phyloP scores from a whole-genome alignment of 2,888 invertebrate species.

The Drosophila lutescens region DNA sequence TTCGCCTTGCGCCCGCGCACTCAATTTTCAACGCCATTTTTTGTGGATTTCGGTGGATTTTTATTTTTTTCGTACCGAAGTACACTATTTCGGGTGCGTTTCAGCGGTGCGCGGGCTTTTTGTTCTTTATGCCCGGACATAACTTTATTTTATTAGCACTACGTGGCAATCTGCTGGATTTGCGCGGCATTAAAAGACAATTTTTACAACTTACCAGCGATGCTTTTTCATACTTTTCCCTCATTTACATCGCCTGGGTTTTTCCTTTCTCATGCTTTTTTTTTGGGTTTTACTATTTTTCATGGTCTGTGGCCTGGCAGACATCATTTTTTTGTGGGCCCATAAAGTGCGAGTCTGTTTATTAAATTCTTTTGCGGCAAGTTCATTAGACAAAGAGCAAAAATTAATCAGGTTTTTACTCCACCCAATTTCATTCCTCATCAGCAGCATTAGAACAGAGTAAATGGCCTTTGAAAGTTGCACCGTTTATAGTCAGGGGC shows the following conservation, averaged over 20 bases:
- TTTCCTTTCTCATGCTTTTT: conserved; percentile 3
- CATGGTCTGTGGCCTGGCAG: conserved; percentile 49
- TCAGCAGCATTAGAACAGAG: conserved; percentile 52
- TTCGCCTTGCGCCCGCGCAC: conserved; percentile 68
- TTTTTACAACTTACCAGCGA: conserved; percentile 77
- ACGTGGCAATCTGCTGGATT: conserved; percentile 81
- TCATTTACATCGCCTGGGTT: conserved; percentile 22
- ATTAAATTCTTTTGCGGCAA: conserved; percentile 70
- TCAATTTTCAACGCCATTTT: conserved; percentile 69
- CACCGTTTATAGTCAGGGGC: conserved; percentile 17
- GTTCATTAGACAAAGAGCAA: conserved; percentile 77
- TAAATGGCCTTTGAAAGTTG: conserved; percentile 47
- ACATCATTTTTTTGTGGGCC: conserved; percentile 54
- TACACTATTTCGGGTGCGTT: conserved; percentile 63
- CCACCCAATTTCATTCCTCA: conserved; percentile 3
- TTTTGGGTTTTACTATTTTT: conserved; percentile 51
- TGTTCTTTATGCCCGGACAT: conserved; percentile 71
- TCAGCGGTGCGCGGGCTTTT: conserved; percentile 27
- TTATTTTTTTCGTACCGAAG: conserved; percentile 15
- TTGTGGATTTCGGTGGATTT: conserved; percentile 34
- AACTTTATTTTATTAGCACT: conserved; percentile 81
- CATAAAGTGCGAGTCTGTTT: conserved; percentile 61
- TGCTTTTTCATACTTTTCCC: conserved; percentile 57
- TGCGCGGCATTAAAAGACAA: conserved; percentile 79
- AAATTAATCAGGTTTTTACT: conserved; percentile 66